Base-by-base conservation (phyloP, 2,888 invertebrate species). In the Mythimna lalbum region DNA sequence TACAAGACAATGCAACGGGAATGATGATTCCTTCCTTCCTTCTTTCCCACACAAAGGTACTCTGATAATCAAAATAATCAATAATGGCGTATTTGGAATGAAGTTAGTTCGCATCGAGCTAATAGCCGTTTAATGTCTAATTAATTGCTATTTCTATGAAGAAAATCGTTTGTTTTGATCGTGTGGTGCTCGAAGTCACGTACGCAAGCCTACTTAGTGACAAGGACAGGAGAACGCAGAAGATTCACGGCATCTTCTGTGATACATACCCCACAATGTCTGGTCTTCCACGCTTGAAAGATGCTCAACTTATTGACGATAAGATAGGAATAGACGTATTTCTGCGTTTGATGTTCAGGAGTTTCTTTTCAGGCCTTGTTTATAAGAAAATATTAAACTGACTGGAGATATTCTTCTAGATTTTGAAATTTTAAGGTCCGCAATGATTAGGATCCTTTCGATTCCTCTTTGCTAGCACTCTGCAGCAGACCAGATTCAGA, bases 91-190 rank as follows among this genome's bases (percentile, higher is more conserved):
- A 57, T 78, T 68, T 65, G 67, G 33, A 82, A 79, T 79, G 55
- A 59, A 68, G 63, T 76, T 62, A 76, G 60, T 71, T 56, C 27
- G 64, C 64, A 52, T 49, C 62, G 21, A 49, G 53, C 33, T 82
- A 78, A 79, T 79, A 21, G 55, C 23, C 59, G 1, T 69, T 82
- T 91, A 93, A 93, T 93, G 59, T 78, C 23, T 66, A 86, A 86
- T 86, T 87, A 90, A 93, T 91, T 43, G 78, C 7, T 81, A 83
- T 76, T 83, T 82, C 83, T 80, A 88, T 91, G 86, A 89, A 89
- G 77, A 76, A 90, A 92, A 93, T 93, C 80, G 88, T 90, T 92
- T 93, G 92, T 93, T 93, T 89, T 91, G 89, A 89, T 90, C 85
- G 78, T 71, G 65, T 39, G 73, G 61, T 78, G 62, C 63, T 17